Percentiles rank a stretch among this genome's conserved stretches.
phyloP scores from a whole-genome alignment of 1,140 invertebrate species.

The Brachystomella parvula region DNA sequence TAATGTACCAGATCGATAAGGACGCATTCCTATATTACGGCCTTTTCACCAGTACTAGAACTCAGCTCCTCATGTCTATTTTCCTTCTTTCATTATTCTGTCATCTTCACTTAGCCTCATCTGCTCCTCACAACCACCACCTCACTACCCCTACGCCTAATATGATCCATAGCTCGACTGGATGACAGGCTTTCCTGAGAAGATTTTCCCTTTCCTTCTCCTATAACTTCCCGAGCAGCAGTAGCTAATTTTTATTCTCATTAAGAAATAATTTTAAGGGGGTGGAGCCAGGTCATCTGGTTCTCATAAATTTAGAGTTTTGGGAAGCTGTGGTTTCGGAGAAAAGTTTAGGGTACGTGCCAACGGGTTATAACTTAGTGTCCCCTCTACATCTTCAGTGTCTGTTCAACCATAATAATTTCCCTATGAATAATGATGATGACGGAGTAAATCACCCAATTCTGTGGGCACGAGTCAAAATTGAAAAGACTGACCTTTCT shows the following conservation, averaged over 20 bases:
- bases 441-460: conserved; percentile 3
- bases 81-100: conserved; percentile 8
- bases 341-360: no score
- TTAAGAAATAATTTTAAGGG: no score
- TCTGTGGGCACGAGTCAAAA: neutral
- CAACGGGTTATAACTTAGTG: no score
- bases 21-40: neutral
- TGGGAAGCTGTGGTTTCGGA: no score
- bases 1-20: conserved; percentile 13
- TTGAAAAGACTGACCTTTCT: neutral
- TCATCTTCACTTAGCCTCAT: conserved; percentile 5
- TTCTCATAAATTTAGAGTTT: no score
- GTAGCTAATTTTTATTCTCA: no score
- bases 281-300: no score
- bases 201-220: neutral
- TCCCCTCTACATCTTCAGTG: neutral
- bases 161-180: neutral
- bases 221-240: no score
- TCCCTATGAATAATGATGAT: conserved; percentile 11
- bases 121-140: neutral
- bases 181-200: neutral
- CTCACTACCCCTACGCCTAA: neutral
- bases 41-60: neutral
- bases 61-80: neutral
- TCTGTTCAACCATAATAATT: neutral